A percentile compares a stretch with the other conserved stretches of the same genome.
Evolutionary conservation across 2,888 invertebrate genomes (phyloP).

Genomic region (Dorcus hopei): DNA sequence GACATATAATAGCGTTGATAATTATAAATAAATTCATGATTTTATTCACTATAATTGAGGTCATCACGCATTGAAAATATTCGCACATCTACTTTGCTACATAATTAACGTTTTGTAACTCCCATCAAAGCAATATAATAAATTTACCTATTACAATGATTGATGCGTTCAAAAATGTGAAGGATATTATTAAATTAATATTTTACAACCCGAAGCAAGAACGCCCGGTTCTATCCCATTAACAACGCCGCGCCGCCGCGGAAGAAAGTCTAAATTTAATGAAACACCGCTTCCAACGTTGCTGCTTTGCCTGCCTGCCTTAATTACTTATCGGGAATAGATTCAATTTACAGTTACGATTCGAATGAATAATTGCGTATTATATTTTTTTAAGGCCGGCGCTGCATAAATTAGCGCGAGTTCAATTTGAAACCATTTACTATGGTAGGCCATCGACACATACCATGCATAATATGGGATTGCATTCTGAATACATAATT

Average conservation of each 20-base stretch:
- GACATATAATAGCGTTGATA: too few relatives aligned
- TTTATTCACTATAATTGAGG: too few relatives aligned
- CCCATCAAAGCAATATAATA: too few relatives aligned
- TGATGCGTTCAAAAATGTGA: conserved; percentile 8
- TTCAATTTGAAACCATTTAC: conserved; percentile 6
- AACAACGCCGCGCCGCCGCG: conserved; percentile 2
- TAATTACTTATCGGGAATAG: conserved; percentile 5
- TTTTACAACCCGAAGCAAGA: conserved; percentile 7
- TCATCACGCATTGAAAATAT: too few relatives aligned
- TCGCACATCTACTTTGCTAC: too few relatives aligned
- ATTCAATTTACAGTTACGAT: conserved; percentile 10
- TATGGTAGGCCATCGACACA: conserved; percentile 19
- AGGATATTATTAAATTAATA: conserved; percentile 8
- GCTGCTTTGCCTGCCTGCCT: not conserved
- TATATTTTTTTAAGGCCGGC: too few relatives aligned
- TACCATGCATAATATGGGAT: conserved; percentile 18
- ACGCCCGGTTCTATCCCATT: not conserved
- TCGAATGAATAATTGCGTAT: too few relatives aligned
- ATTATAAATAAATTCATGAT: too few relatives aligned
- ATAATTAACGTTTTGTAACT: too few relatives aligned
- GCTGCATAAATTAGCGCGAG: too few relatives aligned
- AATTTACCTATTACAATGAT: not conserved
- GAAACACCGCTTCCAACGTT: not conserved
- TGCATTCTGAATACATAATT: conserved; percentile 22
- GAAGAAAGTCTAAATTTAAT: not conserved